Percentiles rank a stretch among this genome's conserved stretches.
Evolutionary conservation across 64 coral and sea anemone species (phyloP).

Genomic region (Pocillopora damicornis): DNA sequence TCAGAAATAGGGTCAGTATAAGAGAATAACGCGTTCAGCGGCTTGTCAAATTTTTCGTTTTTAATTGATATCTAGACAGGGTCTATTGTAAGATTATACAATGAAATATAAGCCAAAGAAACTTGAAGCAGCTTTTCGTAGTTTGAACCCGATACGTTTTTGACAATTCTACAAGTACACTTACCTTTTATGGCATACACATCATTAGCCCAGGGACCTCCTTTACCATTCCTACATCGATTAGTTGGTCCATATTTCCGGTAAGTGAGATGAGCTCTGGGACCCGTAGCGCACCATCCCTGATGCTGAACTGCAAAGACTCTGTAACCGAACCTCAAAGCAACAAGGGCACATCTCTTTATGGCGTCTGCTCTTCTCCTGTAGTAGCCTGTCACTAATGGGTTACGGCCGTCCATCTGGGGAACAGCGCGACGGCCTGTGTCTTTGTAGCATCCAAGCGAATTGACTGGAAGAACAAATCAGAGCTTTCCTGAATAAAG

Average conservation of each 20-base stretch:
- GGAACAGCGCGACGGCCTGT: slow-evolving; percentile 28
- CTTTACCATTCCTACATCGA: slow-evolving; percentile 39
- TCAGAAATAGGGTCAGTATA: too few species aligned
- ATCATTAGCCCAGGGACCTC: slow-evolving; percentile 63
- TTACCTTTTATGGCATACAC: slow-evolving; percentile 14
- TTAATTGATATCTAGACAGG: too few species aligned
- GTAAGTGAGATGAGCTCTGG: slow-evolving; percentile 16
- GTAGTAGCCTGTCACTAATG: slow-evolving; percentile 31
- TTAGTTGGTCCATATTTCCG: slow-evolving; percentile 47
- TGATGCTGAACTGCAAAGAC: slow-evolving; percentile 45
- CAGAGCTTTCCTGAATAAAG: neutral
- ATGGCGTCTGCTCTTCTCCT: slow-evolving; percentile 14
- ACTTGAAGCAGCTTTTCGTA: too few species aligned
- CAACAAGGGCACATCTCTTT: slow-evolving; percentile 44
- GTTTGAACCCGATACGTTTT: too few species aligned
- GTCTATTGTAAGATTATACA: too few species aligned
- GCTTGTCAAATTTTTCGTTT: too few species aligned
- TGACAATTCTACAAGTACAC: neutral
- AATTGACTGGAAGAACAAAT: neutral
- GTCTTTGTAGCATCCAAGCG: slow-evolving; percentile 53
- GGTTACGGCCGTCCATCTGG: slow-evolving; percentile 33
- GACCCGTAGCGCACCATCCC: slow-evolving; percentile 45
- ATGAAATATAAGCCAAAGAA: too few species aligned
- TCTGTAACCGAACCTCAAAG: slow-evolving; percentile 18
- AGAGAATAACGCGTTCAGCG: too few species aligned